Conservation (phyloP, 2,113 vertebrate genomes). For the Oryzias celebensis region DNA sequence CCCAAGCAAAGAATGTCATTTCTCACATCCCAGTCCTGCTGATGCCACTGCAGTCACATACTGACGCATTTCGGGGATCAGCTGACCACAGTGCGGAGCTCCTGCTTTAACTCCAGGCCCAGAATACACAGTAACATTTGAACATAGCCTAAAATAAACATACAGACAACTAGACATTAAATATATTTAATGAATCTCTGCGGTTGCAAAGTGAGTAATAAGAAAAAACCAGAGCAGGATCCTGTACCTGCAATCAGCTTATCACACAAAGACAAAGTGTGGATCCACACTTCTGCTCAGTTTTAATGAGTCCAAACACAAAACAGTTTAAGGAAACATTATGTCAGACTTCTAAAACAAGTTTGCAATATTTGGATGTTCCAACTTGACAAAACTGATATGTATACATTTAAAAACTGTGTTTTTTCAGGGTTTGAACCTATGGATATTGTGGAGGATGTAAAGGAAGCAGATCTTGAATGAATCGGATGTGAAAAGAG, state of each 20-base stretch:
- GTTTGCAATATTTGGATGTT: neutral
- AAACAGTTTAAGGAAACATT: neutral
- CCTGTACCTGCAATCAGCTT: neutral
- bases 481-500: neutral
- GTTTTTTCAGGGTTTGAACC: neutral
- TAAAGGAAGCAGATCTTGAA: neutral
- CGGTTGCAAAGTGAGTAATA: neutral
- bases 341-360: neutral
- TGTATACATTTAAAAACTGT: neutral
- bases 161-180: neutral
- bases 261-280: too few species aligned
- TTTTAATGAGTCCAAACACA: neutral
- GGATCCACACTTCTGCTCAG: too few species aligned
- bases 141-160: slow-evolving; percentile 14
- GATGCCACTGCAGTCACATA: neutral
- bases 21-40: too few species aligned
- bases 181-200: neutral
- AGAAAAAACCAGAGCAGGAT: neutral
- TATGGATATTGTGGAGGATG: neutral
- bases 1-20: neutral
- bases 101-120: neutral
- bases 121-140: neutral
- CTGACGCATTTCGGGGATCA: neutral
- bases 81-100: fast-evolving
- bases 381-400: neutral